Evolutionary conservation across 2,888 invertebrate species (phyloP).

Genomic region (Biston stratarius): DNA sequence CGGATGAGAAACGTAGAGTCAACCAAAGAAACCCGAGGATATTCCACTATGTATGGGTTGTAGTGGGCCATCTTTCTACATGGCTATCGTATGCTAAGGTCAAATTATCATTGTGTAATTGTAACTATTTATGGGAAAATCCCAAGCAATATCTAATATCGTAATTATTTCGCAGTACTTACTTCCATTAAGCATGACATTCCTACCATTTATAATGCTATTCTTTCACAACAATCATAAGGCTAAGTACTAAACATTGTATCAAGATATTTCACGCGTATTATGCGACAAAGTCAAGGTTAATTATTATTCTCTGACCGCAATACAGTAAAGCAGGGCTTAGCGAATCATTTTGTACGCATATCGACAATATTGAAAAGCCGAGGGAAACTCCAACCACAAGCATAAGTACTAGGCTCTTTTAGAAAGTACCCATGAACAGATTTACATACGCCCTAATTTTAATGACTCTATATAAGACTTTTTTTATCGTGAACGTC

Average conservation of each 20-base stretch:
- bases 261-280: constrained; percentile 24
- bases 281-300: constrained; percentile 30
- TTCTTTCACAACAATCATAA: constrained; percentile 19
- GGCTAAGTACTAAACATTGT: constrained; percentile 4
- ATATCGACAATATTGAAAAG: constrained; percentile 4
- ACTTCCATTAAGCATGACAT: constrained; percentile 11
- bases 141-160: not conserved
- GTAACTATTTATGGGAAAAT: not conserved
- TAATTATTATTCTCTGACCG: constrained; percentile 14
- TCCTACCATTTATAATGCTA: constrained; percentile 3
- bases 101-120: too few relatives aligned
- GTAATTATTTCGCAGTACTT: not conserved
- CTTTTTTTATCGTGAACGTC: not conserved
- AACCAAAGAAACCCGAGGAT: too few relatives aligned
- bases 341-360: constrained; percentile 13
- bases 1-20: too few relatives aligned
- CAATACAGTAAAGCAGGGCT: constrained; percentile 6
- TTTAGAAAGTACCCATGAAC: not conserved
- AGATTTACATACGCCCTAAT: not conserved
- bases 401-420: not conserved
- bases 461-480: too few relatives aligned
- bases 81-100: too few relatives aligned
- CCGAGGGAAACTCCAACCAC: not conserved
- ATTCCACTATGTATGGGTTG: too few relatives aligned
- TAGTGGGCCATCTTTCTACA: too few relatives aligned